phyloP scores from a whole-genome alignment of 2,113 vertebrate genomes.

The Hemicordylus capensis region DNA sequence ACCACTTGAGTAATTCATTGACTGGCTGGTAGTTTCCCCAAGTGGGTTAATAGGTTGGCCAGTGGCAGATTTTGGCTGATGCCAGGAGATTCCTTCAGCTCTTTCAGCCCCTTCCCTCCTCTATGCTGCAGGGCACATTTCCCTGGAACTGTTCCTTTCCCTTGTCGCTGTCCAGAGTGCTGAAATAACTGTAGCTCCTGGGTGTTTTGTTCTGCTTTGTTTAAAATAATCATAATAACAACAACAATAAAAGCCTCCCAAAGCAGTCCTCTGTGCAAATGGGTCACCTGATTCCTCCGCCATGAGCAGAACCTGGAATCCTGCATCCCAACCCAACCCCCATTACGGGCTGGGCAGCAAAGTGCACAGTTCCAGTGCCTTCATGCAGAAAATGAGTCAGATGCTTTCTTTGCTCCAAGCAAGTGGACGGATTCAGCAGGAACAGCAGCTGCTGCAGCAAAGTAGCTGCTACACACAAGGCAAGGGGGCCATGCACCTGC shows the following conservation, averaged over 20 bases:
- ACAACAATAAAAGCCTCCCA: neutral
- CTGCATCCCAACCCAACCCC: neutral
- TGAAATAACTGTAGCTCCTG: neutral
- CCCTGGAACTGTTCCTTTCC: accelerated
- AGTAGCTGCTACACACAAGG: neutral
- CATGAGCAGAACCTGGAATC: neutral
- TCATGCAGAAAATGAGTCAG: neutral
- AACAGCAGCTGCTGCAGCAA: neutral
- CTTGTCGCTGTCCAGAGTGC: neutral
- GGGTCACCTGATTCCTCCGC: neutral
- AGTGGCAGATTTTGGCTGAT: neutral
- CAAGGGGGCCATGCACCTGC: no score
- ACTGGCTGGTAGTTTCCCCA: slow-evolving; percentile 41
- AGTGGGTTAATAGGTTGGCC: slow-evolving; percentile 46
- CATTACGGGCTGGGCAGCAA: neutral
- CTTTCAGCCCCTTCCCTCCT: accelerated
- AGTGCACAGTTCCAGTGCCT: neutral
- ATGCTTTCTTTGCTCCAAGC: neutral
- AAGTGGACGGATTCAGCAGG: neutral
- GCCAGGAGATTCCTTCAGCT: neutral
- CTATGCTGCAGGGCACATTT: neutral
- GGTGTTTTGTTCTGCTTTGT: neutral
- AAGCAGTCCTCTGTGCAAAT: neutral
- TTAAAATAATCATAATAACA: no score
- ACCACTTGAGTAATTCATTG: no score